Evolutionary conservation across 2,113 vertebrate genomes (phyloP), one percentile per base, ranked within the genome.

Genomic region (Ranitomeya imitator): DNA sequence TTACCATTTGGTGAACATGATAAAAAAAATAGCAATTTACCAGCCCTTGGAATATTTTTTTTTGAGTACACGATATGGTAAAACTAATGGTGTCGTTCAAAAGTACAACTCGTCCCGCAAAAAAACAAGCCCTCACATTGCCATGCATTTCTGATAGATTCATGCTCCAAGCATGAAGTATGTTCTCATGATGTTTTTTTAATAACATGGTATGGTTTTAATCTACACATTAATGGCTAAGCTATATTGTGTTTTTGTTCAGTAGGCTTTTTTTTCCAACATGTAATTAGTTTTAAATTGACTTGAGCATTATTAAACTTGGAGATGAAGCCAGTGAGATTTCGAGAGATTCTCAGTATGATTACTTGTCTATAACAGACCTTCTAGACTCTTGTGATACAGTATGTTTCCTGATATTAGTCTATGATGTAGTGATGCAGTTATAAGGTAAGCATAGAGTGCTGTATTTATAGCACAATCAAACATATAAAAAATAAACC

Each of bases 271-370:
- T 51, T 52, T 51, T 52, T 21, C 7, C 71, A 45, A 21, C 18
- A 76, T 52, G 73, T 76, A 76, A 52, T 76, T 52, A 51, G 73
- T 76, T 76, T 76, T 21, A 76, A 52, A 76, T 76, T 76, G 18
- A 31, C 51, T 76, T 52, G 45, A 76, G 45, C 45, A 76, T 76
- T 52, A 52, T 51, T 51, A 51, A 15, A 76, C 16, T 76, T 19
- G 45, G 73, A 76, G 31, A 74, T 14, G 31, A 74, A 76, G 21
- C 45, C 73, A 76, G 45, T 0, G 45, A 76, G 37, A 51, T 51
- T 51, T 7, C 7, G 45, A 52, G 73, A 76, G 45, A 52, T 52
- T 16, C 37, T 76, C 16, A 52, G 45, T 10, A 21, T 76, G 45
- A 76, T 76, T 76, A 19, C 51, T 76, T 76, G 45, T 52, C 45